Evolutionary conservation across 1,140 invertebrate genomes (phyloP), one percentile per base, ranked within the genome.

Genomic region (Psix sp.): DNA sequence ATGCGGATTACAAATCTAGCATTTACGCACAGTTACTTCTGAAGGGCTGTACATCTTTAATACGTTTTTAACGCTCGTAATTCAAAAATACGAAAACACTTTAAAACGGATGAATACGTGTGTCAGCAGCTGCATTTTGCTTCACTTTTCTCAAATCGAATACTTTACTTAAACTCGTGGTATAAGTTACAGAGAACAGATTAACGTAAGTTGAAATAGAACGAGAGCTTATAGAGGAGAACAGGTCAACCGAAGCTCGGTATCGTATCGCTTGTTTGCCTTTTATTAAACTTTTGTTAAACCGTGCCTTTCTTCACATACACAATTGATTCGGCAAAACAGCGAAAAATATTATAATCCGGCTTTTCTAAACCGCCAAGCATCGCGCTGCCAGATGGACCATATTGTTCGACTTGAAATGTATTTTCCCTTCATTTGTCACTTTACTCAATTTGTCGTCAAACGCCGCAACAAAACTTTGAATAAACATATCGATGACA

Each of bases 241-340:
- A 42, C 62, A 59, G 45, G 72, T 46, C 66, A 68, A 70, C 43
- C 52, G 36, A 68, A 20, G 57, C 20, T 63, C 49, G 46, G 59
- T 45, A 52, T 68, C 40, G 52, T 65, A 54, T 56, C 63, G 48
- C 46, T 78, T 84, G 84, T 84, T 87, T 85, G 85, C 84, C 85
- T 87, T 86, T 87, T 87, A 87, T 87, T 87, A 87, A 85, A 85
- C 83, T 85, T 84, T 86, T 85, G 84, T 87, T 87, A 87, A 84
- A 85, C 66, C 79, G 80, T 82, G 83, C 83, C 80, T 84, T 84
- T 83, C 82, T 80, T 80, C 78, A 77, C 76, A 79, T 82, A 84
- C 82, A 86, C 84, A 86, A 86, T 86, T 85, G 84, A 85, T 82
- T 83, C 83, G 84, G 83, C 84, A 84, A 86, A 87, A 87, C 80